Percentiles rank a stretch among this genome's conserved stretches.
These are phyloP conservation scores for Hymenopus coronatus DNA, from an alignment of 2,888 invertebrate species.

Conservation along the genomic window DNA sequence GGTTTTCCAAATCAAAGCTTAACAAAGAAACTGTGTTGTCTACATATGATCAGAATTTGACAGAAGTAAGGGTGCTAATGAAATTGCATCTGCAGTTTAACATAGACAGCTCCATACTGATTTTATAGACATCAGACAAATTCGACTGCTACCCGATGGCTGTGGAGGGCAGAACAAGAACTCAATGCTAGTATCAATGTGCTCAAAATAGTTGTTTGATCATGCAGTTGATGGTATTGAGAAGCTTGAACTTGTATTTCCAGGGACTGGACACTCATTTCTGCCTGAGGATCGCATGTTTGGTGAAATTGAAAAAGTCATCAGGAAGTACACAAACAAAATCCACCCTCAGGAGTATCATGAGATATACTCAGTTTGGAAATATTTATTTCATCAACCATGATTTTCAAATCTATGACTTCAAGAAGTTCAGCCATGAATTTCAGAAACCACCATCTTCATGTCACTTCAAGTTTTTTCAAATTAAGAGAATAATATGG, in stretches of 20 bases:
- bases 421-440: too few relatives aligned
- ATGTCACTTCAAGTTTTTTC: too few relatives aligned
- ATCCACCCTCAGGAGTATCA: neutral
- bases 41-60: slow-evolving; percentile 36
- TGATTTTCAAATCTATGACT: too few relatives aligned
- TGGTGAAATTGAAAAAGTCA: too few relatives aligned
- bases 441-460: too few relatives aligned
- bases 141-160: neutral
- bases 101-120: neutral
- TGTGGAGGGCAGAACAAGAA: neutral
- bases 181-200: too few relatives aligned
- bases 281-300: too few relatives aligned
- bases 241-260: neutral
- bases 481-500: too few relatives aligned
- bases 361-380: too few relatives aligned
- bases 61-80: slow-evolving; percentile 39
- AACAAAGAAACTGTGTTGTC: slow-evolving; percentile 41
- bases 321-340: neutral
- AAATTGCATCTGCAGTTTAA: slow-evolving; percentile 28
- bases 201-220: neutral
- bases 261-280: too few relatives aligned
- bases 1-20: slow-evolving; percentile 36
- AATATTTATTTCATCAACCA: too few relatives aligned
- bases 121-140: neutral
- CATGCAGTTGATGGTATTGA: neutral